These are phyloP conservation scores for Fistularia tabacaria DNA, from an alignment of 2,797 vertebrate species.

Conservation along the genomic window DNA sequence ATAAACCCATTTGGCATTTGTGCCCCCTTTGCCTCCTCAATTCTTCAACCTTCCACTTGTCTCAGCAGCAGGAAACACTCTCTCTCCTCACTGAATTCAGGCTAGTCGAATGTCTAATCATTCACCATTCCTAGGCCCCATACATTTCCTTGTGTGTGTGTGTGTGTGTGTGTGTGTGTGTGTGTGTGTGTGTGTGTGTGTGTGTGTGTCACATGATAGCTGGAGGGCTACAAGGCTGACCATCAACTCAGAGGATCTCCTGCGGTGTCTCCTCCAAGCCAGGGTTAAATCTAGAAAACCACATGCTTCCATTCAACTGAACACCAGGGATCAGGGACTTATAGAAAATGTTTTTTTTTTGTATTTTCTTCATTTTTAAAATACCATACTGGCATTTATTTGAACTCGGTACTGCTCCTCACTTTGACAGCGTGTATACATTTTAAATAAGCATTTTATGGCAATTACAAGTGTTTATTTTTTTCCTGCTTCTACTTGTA, in stretches of 20 bases:
- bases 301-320: conserved; percentile 45
- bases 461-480: no score
- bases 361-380: no score
- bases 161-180: conserved; percentile 23
- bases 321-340: no score
- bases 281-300: no score
- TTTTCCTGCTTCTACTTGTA: no score
- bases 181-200: conserved; percentile 26
- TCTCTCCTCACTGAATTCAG: neutral
- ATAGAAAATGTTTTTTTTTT: no score
- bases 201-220: conserved; percentile 47
- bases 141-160: conserved; percentile 11
- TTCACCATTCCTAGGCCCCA: conserved; percentile 16
- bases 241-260: conserved; percentile 25
- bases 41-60: neutral
- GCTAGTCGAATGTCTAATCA: conserved; percentile 31
- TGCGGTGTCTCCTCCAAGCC: conserved; percentile 4
- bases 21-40: conserved; percentile 11
- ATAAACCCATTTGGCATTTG: conserved; percentile 51
- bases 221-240: conserved; percentile 55
- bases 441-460: no score
- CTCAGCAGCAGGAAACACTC: conserved; percentile 1
- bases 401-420: no score
- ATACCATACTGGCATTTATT: no score
- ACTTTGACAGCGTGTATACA: no score